Conservation (phyloP, 64 coral and sea anemone species). For the Montipora sp. region DNA sequence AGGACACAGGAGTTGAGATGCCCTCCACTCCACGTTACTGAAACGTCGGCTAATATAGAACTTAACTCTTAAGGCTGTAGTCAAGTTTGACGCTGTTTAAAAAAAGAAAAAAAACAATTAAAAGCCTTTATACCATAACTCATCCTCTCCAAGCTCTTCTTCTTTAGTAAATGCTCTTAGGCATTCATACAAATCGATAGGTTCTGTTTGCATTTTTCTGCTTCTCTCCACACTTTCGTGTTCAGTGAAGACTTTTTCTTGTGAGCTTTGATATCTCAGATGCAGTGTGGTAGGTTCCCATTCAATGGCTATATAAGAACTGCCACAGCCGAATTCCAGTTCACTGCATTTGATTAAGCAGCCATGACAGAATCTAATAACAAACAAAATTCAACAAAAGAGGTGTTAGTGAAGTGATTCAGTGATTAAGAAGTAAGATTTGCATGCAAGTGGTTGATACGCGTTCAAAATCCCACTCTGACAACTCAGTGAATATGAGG, state of each 20-base stretch:
- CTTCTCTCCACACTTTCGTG: constrained; percentile 93
- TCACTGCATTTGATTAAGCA: constrained; percentile 81
- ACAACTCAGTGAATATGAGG: too few relatives aligned
- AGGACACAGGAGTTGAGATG: too few relatives aligned
- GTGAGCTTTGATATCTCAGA: constrained; percentile 92
- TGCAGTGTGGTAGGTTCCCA: constrained; percentile 98
- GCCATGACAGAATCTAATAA: constrained; percentile 84
- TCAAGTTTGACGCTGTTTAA: background rate
- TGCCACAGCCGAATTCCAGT: constrained; percentile 84
- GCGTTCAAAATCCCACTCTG: too few relatives aligned
- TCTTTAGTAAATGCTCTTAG: constrained; percentile 95
- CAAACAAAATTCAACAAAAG: background rate
- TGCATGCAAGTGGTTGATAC: too few relatives aligned
- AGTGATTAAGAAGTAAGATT: too few relatives aligned
- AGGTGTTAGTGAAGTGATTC: background rate
- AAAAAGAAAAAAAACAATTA: background rate
- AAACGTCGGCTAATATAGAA: too few relatives aligned
- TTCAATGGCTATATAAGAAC: constrained; percentile 90
- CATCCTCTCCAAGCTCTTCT: constrained; percentile 97
- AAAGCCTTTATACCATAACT: constrained; percentile 70
- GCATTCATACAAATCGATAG: constrained; percentile 97
- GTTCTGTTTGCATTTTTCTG: constrained; percentile 91
- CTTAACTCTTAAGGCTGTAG: too few relatives aligned
- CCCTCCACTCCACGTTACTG: too few relatives aligned
- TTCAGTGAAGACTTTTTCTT: constrained; percentile 86